A percentile compares a stretch with the other conserved stretches of the same genome.
phyloP scores from a whole-genome alignment of 2,797 vertebrate genomes.

The Lepus oiostolus region DNA sequence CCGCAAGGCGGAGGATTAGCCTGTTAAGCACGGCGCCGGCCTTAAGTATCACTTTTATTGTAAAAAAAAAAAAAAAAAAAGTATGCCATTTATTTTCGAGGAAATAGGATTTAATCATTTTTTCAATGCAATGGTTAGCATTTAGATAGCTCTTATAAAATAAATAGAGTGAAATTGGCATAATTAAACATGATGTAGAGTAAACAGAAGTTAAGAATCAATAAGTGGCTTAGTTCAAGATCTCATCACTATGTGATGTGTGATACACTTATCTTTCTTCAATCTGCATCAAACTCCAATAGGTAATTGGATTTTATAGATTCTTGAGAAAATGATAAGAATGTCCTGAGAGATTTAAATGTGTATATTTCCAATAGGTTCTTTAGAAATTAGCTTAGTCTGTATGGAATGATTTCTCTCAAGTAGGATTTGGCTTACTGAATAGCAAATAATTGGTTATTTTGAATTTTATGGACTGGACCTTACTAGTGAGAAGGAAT shows the following conservation, averaged over 20 bases:
- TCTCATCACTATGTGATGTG: slow-evolving; percentile 77
- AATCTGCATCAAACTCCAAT: slow-evolving; percentile 82
- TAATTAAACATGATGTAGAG: slow-evolving; percentile 63
- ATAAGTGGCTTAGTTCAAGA: slow-evolving; percentile 9
- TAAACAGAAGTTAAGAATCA: slow-evolving; percentile 63
- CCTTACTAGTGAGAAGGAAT: slow-evolving; percentile 13
- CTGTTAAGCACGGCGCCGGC: too few species aligned
- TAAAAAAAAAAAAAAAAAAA: neutral
- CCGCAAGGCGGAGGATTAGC: too few species aligned
- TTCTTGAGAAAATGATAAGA: slow-evolving; percentile 79
- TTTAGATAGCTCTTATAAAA: slow-evolving; percentile 49
- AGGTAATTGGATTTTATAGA: slow-evolving; percentile 85
- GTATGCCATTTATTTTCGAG: slow-evolving; percentile 17
- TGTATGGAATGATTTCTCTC: slow-evolving; percentile 43
- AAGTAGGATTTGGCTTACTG: neutral
- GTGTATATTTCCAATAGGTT: slow-evolving; percentile 45
- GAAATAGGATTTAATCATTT: slow-evolving; percentile 18
- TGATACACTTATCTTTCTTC: slow-evolving; percentile 79
- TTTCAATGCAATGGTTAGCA: slow-evolving; percentile 32
- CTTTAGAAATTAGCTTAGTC: slow-evolving; percentile 67
- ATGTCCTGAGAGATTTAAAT: slow-evolving; percentile 48
- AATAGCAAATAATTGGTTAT: neutral
- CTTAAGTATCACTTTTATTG: neutral
- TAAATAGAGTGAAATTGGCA: slow-evolving; percentile 19
- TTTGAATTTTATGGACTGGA: neutral